Percentiles rank a stretch among this genome's conserved stretches.
Conservation (phyloP, 92 coral and sea anemone genomes). For the Pocillopora grandis region DNA sequence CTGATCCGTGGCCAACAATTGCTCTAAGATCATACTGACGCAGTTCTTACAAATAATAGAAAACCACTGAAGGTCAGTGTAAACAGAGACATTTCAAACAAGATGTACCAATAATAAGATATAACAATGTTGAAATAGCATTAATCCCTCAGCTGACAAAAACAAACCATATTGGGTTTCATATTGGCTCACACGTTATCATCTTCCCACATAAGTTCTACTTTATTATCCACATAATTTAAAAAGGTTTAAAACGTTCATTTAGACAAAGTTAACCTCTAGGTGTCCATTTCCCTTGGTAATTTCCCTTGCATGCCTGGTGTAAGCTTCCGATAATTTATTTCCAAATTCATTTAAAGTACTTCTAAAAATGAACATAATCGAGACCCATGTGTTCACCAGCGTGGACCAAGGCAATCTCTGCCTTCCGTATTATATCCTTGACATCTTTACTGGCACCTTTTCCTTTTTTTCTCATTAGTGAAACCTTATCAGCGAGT, state of each 20-base stretch:
- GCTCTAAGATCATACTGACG: too few relatives aligned
- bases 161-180: too few relatives aligned
- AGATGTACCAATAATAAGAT: too few relatives aligned
- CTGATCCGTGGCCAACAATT: too few relatives aligned
- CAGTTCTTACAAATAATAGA: too few relatives aligned
- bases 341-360: background rate
- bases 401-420: constrained; percentile 75
- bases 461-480: constrained; percentile 44
- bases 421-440: constrained; percentile 81
- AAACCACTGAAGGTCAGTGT: too few relatives aligned
- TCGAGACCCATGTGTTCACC: constrained; percentile 95
- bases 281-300: background rate
- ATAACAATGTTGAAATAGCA: too few relatives aligned
- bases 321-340: background rate
- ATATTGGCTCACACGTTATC: too few relatives aligned
- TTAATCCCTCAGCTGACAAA: too few relatives aligned
- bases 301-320: background rate
- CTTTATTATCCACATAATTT: background rate
- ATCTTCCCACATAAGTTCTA: background rate
- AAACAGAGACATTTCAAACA: too few relatives aligned
- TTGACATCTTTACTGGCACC: constrained; percentile 57
- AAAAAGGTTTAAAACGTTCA: background rate
- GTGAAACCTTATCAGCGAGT: constrained; percentile 69
- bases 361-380: constrained; percentile 82
- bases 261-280: background rate